Evolutionary conservation across 2,888 invertebrate genomes (phyloP), one percentile per base, ranked within the genome.

Genomic region (Smittia sp.): DNA sequence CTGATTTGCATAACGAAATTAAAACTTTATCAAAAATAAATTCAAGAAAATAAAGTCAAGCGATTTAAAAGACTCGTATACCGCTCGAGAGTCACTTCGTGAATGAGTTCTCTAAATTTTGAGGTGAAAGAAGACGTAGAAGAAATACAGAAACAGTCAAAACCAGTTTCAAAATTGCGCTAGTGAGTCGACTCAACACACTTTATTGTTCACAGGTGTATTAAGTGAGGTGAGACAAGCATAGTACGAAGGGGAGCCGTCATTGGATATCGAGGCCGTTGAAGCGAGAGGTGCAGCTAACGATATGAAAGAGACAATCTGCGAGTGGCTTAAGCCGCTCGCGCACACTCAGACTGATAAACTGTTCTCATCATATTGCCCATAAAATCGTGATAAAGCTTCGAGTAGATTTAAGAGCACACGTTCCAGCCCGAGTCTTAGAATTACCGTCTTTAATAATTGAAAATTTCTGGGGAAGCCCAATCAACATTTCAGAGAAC

Each of bases 201-300:
- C 39, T 72, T 58, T 62, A 72, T 54, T 18, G 54, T 62, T 13
- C 58, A 22, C 72, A 72, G 72, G 72, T 72, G 72, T 72, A 72
- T 72, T 72, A 62, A 13, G n/a, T 20, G 20, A 15, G 22, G 39
- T 52, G 72, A 72, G 39, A 62, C 24, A 39, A 11, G 1, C 0
- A 2, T 54, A 58, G 25, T 13, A n/a, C 20, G n/a, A 1, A 27
- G 7, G 6, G 7, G 20, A n/a, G n/a, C 25, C 63, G n/a, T 27
- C 25, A 63, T 63, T 63, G 63, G 63, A 25, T 63, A n/a, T 27
- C 4, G 9, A 27, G 63, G n/a, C 15, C 27, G 63, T 63, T 24
- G 20, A 63, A 63, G 22, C 1, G 63, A 63, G 63, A 63, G 3
- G n/a, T 2, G 6, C 25, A 24, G 27, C 18, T n/a, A 58, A 4